Evolutionary conservation across 2,888 invertebrate species (phyloP).

Genomic region (Pharmacophagus antenor): DNA sequence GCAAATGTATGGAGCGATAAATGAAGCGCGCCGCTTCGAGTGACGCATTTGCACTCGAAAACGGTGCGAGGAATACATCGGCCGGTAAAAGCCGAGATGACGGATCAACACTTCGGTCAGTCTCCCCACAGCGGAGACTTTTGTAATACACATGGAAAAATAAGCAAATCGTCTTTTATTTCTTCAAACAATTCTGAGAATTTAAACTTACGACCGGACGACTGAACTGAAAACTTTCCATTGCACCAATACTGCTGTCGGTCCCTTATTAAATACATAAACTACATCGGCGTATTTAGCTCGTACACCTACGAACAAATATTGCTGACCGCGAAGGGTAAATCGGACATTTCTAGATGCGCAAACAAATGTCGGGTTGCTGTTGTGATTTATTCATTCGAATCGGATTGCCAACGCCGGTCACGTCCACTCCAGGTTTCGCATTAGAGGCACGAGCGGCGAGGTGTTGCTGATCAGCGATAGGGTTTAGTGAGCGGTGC

Average conservation of each 20-base stretch:
- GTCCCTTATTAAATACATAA: too few species aligned
- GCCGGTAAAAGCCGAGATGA: constrained; percentile 61
- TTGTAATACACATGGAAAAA: too few species aligned
- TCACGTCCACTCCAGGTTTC: constrained; percentile 59
- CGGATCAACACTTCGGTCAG: too few species aligned
- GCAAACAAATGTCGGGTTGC: constrained; percentile 70
- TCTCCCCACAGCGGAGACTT: too few species aligned
- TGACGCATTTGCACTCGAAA: constrained; percentile 10
- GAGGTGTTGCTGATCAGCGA: constrained; percentile 58
- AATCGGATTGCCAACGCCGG: constrained; percentile 63
- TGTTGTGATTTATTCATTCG: constrained; percentile 69
- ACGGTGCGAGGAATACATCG: constrained; percentile 36
- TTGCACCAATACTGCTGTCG: too few species aligned
- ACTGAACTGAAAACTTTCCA: too few species aligned
- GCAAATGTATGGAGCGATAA: constrained; percentile 51
- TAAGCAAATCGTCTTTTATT: too few species aligned
- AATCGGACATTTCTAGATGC: constrained; percentile 65
- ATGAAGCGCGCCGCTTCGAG: neutral
- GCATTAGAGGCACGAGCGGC: constrained; percentile 55
- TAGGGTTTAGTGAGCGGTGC: constrained; percentile 39
- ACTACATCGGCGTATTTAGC: too few species aligned
- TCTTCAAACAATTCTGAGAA: too few species aligned
- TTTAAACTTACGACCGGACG: too few species aligned
- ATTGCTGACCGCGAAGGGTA: too few species aligned
- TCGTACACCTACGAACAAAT: too few species aligned